A percentile compares a stretch with the other conserved stretches of the same genome.
phyloP scores from a whole-genome alignment of 2,113 vertebrate genomes.

The human (Homo sapiens) region DNA sequence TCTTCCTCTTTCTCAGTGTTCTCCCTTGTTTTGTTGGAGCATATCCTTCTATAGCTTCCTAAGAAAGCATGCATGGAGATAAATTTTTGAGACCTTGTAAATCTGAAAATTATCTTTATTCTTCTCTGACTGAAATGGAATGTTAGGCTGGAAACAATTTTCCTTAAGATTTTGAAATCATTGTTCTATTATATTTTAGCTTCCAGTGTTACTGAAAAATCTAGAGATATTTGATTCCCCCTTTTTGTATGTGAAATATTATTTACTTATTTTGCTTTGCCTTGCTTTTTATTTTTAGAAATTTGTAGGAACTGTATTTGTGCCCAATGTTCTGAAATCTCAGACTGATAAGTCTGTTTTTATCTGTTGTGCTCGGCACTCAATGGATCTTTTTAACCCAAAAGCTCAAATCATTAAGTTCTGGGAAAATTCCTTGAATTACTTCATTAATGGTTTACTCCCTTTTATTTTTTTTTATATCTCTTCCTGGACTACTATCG shows the following conservation, averaged over 20 bases:
- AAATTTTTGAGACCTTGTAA: slow-evolving; percentile 6
- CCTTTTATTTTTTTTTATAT: not conserved
- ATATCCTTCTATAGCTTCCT: not conserved
- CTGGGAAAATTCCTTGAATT: not conserved
- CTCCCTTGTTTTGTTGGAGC: not conserved
- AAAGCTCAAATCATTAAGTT: slow-evolving; percentile 19
- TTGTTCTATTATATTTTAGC: not conserved
- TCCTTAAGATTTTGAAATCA: not conserved
- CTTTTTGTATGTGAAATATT: not conserved
- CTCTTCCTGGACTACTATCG: not conserved
- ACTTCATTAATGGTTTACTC: not conserved
- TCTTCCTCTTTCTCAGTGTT: not conserved
- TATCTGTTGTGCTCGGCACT: not conserved
- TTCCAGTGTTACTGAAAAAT: not conserved
- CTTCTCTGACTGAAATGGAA: not conserved
- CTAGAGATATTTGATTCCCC: not conserved
- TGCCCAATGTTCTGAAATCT: not conserved
- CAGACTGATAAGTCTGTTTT: not conserved
- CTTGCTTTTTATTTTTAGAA: slow-evolving; percentile 6
- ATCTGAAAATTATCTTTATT: slow-evolving; percentile 19
- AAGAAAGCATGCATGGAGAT: not conserved
- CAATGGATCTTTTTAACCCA: not conserved
- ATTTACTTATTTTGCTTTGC: not conserved
- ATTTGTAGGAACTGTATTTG: not conserved
- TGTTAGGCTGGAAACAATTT: slow-evolving; percentile 5